phyloP scores from a whole-genome alignment of 1,140 invertebrate species.

The Pseudomyrmex flavicornis region DNA sequence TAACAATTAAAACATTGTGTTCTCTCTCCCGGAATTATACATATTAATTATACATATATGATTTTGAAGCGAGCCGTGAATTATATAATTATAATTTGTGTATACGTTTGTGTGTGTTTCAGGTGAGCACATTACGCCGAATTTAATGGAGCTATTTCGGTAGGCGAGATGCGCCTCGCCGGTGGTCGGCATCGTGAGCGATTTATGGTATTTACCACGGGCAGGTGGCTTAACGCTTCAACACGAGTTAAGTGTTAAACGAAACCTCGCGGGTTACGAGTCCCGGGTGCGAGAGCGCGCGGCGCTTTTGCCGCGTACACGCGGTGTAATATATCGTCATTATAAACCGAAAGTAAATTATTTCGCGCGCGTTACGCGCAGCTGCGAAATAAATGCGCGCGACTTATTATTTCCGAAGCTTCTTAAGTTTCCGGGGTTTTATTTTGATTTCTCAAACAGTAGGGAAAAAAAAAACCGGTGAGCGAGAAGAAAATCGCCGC shows the following conservation, averaged over 20 bases:
- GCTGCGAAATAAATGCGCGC: conserved; percentile 25
- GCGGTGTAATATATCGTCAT: conserved; percentile 38
- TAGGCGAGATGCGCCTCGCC: not conserved
- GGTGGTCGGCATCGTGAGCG: conserved; percentile 9
- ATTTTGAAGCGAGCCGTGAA: not conserved
- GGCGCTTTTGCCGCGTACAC: not conserved
- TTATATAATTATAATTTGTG: conserved; percentile 19
- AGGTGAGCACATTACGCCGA: conserved; percentile 35
- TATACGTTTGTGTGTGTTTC: conserved; percentile 21
- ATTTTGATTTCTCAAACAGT: not conserved
- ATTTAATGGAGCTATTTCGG: not conserved
- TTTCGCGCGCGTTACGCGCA: conserved; percentile 3
- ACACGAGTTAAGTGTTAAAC: conserved; percentile 40
- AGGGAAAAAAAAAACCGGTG: not conserved
- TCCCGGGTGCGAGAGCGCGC: not conserved
- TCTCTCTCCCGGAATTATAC: too few relatives aligned
- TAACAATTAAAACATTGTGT: too few relatives aligned
- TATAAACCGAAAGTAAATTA: conserved; percentile 46
- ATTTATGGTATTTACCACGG: conserved; percentile 31
- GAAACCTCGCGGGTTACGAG: not conserved
- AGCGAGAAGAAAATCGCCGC: not conserved
- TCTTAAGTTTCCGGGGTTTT: not conserved
- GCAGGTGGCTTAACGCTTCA: conserved; percentile 25
- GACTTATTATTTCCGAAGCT: conserved; percentile 7
- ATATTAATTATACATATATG: not conserved